These are phyloP conservation scores for Smutsia temminckii DNA, from an alignment of 2,797 vertebrate species.

Conservation along the genomic window DNA sequence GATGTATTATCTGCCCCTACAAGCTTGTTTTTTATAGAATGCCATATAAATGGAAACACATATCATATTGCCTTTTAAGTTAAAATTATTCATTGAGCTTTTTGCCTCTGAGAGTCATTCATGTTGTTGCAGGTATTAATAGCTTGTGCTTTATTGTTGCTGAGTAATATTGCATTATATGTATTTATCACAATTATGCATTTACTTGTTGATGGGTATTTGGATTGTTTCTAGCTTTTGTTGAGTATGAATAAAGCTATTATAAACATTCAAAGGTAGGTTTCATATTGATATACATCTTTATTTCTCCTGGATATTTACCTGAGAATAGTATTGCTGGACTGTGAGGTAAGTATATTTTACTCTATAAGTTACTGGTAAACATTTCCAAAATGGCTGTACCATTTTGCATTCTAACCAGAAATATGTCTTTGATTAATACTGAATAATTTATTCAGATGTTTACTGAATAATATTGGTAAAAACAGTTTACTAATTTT, in stretches of 20 bases:
- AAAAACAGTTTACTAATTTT: not conserved
- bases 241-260: not conserved
- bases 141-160: not conserved
- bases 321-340: not conserved
- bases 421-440: slow-evolving; percentile 2
- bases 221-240: not conserved
- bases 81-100: not conserved
- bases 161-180: not conserved
- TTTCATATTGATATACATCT: not conserved
- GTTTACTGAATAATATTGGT: too few species aligned
- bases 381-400: not conserved
- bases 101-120: not conserved
- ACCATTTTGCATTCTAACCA: not conserved
- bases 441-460: not conserved
- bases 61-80: not conserved
- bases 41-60: not conserved
- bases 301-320: not conserved
- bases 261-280: not conserved
- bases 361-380: not conserved
- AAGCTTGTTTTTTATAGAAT: not conserved
- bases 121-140: not conserved
- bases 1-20: not conserved
- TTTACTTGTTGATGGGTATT: not conserved
- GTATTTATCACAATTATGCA: not conserved
- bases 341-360: not conserved